phyloP scores from a whole-genome alignment of 2,113 vertebrate genomes.

The Sialia sialis region DNA sequence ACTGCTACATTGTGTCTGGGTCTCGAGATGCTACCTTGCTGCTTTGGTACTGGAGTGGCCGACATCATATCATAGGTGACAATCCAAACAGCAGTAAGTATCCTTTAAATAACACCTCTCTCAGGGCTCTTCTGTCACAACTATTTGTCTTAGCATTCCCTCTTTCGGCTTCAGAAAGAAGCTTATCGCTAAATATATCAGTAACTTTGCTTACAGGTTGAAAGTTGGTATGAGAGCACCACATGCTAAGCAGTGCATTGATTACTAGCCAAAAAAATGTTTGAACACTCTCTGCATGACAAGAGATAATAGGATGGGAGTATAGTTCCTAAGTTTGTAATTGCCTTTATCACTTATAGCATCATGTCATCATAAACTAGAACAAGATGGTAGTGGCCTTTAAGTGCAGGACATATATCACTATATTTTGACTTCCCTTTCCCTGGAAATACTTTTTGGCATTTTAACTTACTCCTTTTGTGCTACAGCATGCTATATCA shows the following conservation, averaged over 20 bases:
- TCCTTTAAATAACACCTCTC: neutral
- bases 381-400: constrained; percentile 15
- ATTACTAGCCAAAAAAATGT: neutral
- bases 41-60: constrained; percentile 98
- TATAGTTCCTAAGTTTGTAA: neutral
- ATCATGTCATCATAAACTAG: neutral
- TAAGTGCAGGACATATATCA: constrained; percentile 11
- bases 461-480: constrained; percentile 13
- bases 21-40: constrained; percentile 93
- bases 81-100: constrained; percentile 97
- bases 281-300: neutral
- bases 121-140: neutral
- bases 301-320: neutral
- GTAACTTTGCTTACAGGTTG: neutral
- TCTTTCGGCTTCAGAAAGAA: neutral
- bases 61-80: constrained; percentile 97
- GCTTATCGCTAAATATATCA: neutral
- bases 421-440: constrained; percentile 39
- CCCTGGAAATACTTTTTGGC: constrained; percentile 21
- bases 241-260: neutral
- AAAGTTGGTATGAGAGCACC: neutral
- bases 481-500: constrained; percentile 9
- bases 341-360: neutral
- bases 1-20: constrained; percentile 97
- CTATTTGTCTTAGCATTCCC: neutral